Evolutionary conservation across 1,140 invertebrate species (phyloP).

Genomic region (Dryas iulia): DNA sequence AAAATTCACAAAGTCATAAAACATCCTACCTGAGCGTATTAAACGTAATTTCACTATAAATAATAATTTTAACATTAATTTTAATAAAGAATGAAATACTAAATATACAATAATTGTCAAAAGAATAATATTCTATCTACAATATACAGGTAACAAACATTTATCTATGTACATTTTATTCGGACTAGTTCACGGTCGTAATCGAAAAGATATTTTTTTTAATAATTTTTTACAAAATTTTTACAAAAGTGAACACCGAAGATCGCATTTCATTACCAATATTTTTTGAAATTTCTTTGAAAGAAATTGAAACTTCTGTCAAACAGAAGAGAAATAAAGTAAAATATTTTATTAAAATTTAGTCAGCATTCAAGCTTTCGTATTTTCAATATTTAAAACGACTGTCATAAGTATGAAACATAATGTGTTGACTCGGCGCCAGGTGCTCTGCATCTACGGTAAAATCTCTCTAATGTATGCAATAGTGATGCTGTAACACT

Average conservation of each 20-base stretch:
- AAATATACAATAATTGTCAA: slow-evolving; percentile 75
- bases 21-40: slow-evolving; percentile 58
- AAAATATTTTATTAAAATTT: background rate
- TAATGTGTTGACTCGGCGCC: slow-evolving; percentile 5
- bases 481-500: background rate
- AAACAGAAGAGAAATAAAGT: background rate
- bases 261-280: slow-evolving; percentile 11
- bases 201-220: slow-evolving; percentile 58
- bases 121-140: slow-evolving; percentile 78
- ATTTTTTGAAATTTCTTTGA: too few relatives aligned
- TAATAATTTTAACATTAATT: slow-evolving; percentile 68
- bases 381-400: slow-evolving; percentile 8
- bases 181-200: slow-evolving; percentile 75
- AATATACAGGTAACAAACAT: slow-evolving; percentile 80
- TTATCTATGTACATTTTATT: slow-evolving; percentile 78
- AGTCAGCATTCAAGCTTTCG: background rate
- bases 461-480: slow-evolving; percentile 2
- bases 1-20: slow-evolving; percentile 48
- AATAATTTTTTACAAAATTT: slow-evolving; percentile 59
- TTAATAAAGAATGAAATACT: slow-evolving; percentile 62
- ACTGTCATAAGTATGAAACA: background rate
- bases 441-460: background rate
- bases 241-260: slow-evolving; percentile 56
- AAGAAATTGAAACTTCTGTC: background rate
- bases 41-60: slow-evolving; percentile 66